These are phyloP conservation scores for Chlorodrepanis virens DNA, from an alignment of 2,113 vertebrate species.

Conservation along the genomic window DNA sequence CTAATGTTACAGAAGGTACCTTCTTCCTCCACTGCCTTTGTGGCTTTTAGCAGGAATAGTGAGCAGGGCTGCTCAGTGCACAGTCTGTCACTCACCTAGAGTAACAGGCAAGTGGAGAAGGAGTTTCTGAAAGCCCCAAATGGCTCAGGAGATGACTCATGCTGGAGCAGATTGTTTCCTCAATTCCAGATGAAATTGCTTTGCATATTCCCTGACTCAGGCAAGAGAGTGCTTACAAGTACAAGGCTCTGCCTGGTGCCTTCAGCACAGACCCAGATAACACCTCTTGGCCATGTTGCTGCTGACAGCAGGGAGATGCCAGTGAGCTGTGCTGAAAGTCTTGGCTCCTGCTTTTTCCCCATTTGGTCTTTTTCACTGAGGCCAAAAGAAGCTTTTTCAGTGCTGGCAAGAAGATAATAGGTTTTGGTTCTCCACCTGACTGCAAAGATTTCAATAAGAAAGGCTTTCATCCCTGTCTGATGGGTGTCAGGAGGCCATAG, in stretches of 20 bases:
- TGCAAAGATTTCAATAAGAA: neutral
- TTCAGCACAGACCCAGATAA: neutral
- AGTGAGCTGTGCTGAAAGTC: conserved; percentile 8
- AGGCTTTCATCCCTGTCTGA: neutral
- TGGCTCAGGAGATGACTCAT: conserved; percentile 50
- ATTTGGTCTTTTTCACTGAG: conserved; percentile 1
- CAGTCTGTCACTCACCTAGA: neutral
- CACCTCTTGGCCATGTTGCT: neutral
- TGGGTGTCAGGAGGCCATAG: neutral
- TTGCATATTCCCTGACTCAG: conserved; percentile 46
- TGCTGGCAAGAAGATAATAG: neutral
- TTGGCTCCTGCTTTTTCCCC: conserved; percentile 13
- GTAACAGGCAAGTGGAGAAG: neutral
- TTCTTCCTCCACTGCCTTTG: neutral
- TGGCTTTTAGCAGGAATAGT: neutral
- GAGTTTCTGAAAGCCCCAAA: conserved; percentile 6
- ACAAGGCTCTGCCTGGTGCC: neutral
- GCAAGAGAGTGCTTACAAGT: neutral
- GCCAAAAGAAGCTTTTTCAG: conserved; percentile 20
- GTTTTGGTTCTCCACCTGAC: conserved; percentile 24
- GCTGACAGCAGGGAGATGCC: conserved; percentile 23
- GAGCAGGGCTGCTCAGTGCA: neutral
- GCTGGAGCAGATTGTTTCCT: conserved; percentile 35
- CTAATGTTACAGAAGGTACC: neutral
- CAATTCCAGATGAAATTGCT: conserved; percentile 52